Percentiles rank a stretch among this genome's conserved stretches.
Conservation (phyloP, 2,113 vertebrate species). For the Cromileptes altivelis region DNA sequence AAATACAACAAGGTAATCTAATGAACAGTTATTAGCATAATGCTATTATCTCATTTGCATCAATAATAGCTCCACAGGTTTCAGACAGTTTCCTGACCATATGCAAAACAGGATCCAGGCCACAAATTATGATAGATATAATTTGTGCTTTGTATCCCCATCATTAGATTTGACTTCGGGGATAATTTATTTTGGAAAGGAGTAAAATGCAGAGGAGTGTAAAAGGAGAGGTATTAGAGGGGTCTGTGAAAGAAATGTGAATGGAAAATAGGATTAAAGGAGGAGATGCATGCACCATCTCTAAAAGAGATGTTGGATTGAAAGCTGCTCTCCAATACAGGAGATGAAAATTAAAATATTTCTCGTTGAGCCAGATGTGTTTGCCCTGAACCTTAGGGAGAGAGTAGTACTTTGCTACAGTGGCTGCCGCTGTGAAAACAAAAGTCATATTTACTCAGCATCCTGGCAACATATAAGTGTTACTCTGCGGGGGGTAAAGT, state of each 20-base stretch:
- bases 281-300: neutral
- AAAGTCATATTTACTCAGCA: slow-evolving; percentile 48
- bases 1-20: slow-evolving; percentile 58
- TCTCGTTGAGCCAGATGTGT: slow-evolving; percentile 8
- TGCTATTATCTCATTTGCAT: slow-evolving; percentile 64
- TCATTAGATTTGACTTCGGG: slow-evolving; percentile 26
- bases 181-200: slow-evolving; percentile 35
- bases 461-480: slow-evolving; percentile 28
- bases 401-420: slow-evolving; percentile 7
- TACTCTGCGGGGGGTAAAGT: slow-evolving; percentile 9
- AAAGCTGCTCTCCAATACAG: slow-evolving; percentile 18
- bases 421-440: slow-evolving; percentile 28
- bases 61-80: slow-evolving; percentile 49
- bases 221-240: neutral
- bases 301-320: neutral
- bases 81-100: slow-evolving; percentile 43
- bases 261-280: slow-evolving; percentile 5
- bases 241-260: neutral
- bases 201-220: neutral
- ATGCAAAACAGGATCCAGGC: slow-evolving; percentile 39
- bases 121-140: slow-evolving; percentile 21
- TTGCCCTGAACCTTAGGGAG: slow-evolving; percentile 11
- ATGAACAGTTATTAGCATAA: slow-evolving; percentile 63
- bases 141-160: slow-evolving; percentile 33
- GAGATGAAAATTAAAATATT: slow-evolving; percentile 37